Conservation (phyloP, 2,888 invertebrate genomes). For the Parochlus steinenii region DNA sequence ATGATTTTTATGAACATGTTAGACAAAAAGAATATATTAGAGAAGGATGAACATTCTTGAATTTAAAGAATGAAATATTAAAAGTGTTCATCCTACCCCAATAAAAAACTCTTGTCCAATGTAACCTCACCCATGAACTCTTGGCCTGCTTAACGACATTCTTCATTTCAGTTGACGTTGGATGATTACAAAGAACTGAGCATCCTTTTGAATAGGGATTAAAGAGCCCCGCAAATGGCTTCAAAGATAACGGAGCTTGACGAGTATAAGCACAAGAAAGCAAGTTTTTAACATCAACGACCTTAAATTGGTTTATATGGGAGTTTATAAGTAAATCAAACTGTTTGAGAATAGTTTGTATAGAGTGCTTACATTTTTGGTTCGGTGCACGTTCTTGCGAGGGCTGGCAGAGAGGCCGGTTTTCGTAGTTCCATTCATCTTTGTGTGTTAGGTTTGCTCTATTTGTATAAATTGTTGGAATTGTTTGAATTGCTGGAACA, state of each 20-base stretch:
- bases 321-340: constrained; percentile 17
- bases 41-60: constrained; percentile 23
- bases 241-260: constrained; percentile 55
- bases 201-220: constrained; percentile 68
- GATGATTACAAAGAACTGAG: constrained; percentile 73
- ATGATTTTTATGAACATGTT: too few relatives aligned
- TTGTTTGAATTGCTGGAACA: too few relatives aligned
- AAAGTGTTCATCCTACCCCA: neutral
- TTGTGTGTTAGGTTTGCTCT: too few relatives aligned
- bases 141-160: constrained; percentile 55
- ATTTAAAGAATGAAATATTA: neutral
- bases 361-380: constrained; percentile 22
- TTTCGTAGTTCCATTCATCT: constrained; percentile 28
- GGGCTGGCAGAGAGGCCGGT: constrained; percentile 46
- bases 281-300: constrained; percentile 12
- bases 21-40: constrained; percentile 9
- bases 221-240: constrained; percentile 64
- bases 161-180: constrained; percentile 54
- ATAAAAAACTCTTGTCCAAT: neutral
- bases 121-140: constrained; percentile 42
- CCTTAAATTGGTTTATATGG: constrained; percentile 17
- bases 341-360: constrained; percentile 6
- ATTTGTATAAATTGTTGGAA: too few relatives aligned
- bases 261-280: constrained; percentile 35
- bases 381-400: constrained; percentile 28